Base-by-base conservation (phyloP, 2,113 vertebrate genomes). In the Ovis aries region DNA sequence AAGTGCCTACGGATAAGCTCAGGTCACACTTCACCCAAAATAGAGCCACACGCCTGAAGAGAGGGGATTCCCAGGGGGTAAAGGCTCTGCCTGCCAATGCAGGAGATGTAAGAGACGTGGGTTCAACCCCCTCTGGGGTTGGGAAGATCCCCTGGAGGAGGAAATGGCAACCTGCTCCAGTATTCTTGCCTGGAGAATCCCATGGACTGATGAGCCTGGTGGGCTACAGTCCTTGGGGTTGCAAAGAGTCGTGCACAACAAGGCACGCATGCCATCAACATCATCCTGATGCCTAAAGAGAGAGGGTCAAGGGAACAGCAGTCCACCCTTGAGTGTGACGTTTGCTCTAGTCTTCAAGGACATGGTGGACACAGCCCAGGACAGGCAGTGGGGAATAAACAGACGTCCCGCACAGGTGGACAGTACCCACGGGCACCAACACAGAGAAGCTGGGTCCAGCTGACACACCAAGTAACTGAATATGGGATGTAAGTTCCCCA, bases 391-490 rank as follows among this genome's bases (percentile, higher is more conserved):
- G 33, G 50, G 14, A 25, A 8, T 7, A 25, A 25, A 19, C 21
- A 31, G 40, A 23, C 6, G 0, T 16, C 3, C 17, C 0, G 1
- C 17, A 36, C 45, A 21, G 50, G 40, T 4, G 10, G 88, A 25
- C 6, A 2, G 57, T 0, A 0, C 31, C n/a, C 55, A 2, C 0
- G 0, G 0, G 31, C 52, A 10, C 53, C 40, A 0, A 16, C 1
- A 12, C 11, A 31, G 40, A 52, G 92, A 36, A 43, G 50, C 12
- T 2, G 31, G 48, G 4, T 23, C 25, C 17, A 5, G 9, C 8
- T 1, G 33, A 9, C 13, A 11, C 55, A 1, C 3, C 14, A 5
- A 21, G 19, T 12, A 19, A 64, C 5, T 33, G 25, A 48, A 29
- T 10, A 0, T 2, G 29, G 62, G 29, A 12, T 3, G 1, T 4